phyloP scores from a whole-genome alignment of 2,797 vertebrate species.

The Pipistrellus kuhlii region DNA sequence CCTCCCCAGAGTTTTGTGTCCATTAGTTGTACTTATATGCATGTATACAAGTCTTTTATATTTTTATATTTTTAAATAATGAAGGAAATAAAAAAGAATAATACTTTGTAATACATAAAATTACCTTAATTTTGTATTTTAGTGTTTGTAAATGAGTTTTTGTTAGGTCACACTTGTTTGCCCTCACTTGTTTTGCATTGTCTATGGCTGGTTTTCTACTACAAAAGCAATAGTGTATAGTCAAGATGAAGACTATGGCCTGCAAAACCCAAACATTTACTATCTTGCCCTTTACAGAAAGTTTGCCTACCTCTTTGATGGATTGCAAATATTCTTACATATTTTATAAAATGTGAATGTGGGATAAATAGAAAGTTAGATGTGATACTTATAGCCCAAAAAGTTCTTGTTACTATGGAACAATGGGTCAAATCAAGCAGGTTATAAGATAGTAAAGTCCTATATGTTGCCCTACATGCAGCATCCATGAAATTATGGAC shows the following conservation, averaged over 20 bases:
- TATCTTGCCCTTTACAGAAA: not conserved
- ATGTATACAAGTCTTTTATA: no score
- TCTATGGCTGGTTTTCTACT: not conserved
- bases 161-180: not conserved
- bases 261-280: not conserved
- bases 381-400: not conserved
- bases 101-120: not conserved
- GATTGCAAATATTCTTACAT: not conserved
- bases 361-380: slow-evolving; percentile 5
- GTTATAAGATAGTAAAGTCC: not conserved
- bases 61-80: not conserved
- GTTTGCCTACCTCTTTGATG: not conserved
- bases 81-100: not conserved
- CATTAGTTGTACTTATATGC: no score
- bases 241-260: not conserved
- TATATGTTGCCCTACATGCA: not conserved
- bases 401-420: not conserved
- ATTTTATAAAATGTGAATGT: not conserved
- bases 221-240: not conserved
- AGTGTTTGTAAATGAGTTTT: not conserved
- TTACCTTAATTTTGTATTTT: not conserved
- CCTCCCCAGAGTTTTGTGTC: no score
- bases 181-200: not conserved
- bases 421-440: not conserved
- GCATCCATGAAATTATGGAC: not conserved